Percentiles rank a stretch among this genome's conserved stretches.
These are phyloP conservation scores for Scotopteryx bipunctaria DNA, from an alignment of 2,888 invertebrate genomes.

Conservation along the genomic window DNA sequence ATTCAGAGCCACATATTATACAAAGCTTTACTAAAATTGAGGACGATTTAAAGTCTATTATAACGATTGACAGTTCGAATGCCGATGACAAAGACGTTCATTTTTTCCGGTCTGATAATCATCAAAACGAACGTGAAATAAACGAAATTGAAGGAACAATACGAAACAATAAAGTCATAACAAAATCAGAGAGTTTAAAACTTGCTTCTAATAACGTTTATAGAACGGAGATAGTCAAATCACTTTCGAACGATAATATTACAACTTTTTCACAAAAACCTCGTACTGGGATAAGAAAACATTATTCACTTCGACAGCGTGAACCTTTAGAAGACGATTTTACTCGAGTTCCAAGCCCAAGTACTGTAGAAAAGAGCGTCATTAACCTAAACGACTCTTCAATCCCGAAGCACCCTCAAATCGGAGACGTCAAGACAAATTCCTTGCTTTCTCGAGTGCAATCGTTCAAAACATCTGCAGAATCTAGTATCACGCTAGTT, in stretches of 20 bases:
- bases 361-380: constrained; percentile 55
- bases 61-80: constrained; percentile 74
- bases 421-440: constrained; percentile 59
- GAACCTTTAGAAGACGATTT: constrained; percentile 70
- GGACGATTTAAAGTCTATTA: constrained; percentile 76
- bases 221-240: constrained; percentile 63
- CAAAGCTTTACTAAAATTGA: constrained; percentile 72
- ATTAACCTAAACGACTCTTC: constrained; percentile 44
- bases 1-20: constrained; percentile 62
- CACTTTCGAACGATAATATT: constrained; percentile 71
- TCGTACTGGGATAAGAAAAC: constrained; percentile 66
- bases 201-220: constrained; percentile 53
- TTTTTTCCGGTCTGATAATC: constrained; percentile 65
- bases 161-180: constrained; percentile 74
- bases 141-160: constrained; percentile 81
- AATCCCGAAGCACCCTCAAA: constrained; percentile 39
- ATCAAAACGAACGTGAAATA: constrained; percentile 78
- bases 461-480: constrained; percentile 75
- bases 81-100: constrained; percentile 64
- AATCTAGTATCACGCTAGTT: constrained; percentile 74
- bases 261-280: constrained; percentile 55
- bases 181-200: constrained; percentile 74
- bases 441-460: constrained; percentile 73
- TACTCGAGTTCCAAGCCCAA: constrained; percentile 69
- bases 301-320: constrained; percentile 77